Percentiles rank a stretch among this genome's conserved stretches.
Conservation (phyloP, 92 coral and sea anemone species). For the Heliopora coerulea region DNA sequence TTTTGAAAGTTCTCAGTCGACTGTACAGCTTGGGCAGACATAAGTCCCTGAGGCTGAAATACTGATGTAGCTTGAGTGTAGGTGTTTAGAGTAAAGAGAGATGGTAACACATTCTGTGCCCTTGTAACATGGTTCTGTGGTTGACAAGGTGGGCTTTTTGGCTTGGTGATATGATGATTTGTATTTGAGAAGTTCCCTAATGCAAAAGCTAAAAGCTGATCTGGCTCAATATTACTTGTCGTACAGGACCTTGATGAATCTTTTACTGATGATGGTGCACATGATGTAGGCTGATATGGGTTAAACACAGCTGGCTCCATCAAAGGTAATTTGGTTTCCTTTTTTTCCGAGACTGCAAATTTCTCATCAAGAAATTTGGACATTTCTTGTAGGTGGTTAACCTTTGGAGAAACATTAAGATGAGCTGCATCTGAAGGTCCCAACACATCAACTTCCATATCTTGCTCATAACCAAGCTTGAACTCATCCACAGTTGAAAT, state of each 20-base stretch:
- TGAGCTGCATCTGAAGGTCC: background rate
- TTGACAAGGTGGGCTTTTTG: background rate
- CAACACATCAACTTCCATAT: slow-evolving; percentile 14
- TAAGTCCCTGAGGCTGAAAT: slow-evolving; percentile 1
- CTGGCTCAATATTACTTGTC: slow-evolving; percentile 31
- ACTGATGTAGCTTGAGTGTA: slow-evolving; percentile 2
- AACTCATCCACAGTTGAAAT: background rate
- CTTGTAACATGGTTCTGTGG: background rate
- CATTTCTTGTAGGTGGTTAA: background rate
- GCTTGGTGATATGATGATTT: background rate
- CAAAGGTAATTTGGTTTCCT: slow-evolving; percentile 8
- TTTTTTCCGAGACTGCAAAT: background rate
- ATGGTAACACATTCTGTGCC: slow-evolving; percentile 9
- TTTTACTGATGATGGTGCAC: background rate
- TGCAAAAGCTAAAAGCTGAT: slow-evolving; percentile 31
- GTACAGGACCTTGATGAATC: background rate
- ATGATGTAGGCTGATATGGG: slow-evolving; percentile 14
- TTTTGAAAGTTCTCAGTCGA: slow-evolving; percentile 17
- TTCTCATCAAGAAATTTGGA: background rate
- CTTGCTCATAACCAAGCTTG: background rate
- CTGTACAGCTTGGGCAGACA: background rate
- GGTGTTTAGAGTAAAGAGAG: slow-evolving; percentile 9
- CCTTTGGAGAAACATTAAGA: background rate
- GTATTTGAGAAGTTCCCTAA: slow-evolving; percentile 8
- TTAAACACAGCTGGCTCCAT: slow-evolving; percentile 35